These are phyloP conservation scores for Amniataba percoides DNA, from an alignment of 2,797 vertebrate genomes.

Conservation along the genomic window DNA sequence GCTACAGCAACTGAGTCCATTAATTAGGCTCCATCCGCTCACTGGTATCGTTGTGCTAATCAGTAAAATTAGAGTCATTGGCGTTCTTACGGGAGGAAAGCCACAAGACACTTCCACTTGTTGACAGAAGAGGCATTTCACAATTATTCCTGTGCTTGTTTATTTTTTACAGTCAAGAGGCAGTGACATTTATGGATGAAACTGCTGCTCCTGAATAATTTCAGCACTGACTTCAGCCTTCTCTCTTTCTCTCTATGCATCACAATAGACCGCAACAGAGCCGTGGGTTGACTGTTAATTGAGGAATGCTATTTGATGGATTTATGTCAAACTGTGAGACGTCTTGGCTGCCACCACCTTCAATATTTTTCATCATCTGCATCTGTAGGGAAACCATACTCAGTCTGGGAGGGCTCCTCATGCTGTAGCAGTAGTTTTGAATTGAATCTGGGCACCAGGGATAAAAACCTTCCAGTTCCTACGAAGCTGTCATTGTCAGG, in stretches of 20 bases:
- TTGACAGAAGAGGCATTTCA: slow-evolving; percentile 2
- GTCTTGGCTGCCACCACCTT: slow-evolving; percentile 2
- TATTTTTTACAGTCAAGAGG: background rate
- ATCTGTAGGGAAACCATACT: slow-evolving; percentile 48
- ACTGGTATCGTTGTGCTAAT: slow-evolving; percentile 18
- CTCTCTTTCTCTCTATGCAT: background rate
- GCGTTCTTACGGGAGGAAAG: slow-evolving; percentile 14
- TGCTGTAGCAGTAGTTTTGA: slow-evolving; percentile 43
- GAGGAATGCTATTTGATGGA: slow-evolving; percentile 25
- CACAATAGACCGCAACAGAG: slow-evolving; percentile 5
- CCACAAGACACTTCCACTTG: background rate
- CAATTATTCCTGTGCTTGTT: slow-evolving; percentile 2
- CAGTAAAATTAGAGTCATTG: slow-evolving; percentile 9
- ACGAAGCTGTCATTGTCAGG: slow-evolving; percentile 58
- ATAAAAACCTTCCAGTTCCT: slow-evolving; percentile 59
- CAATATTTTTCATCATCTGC: slow-evolving; percentile 42
- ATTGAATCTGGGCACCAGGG: slow-evolving; percentile 37
- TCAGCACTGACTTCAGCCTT: background rate
- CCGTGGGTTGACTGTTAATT: background rate
- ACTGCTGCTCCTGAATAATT: slow-evolving; percentile 21
- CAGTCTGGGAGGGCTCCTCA: slow-evolving; percentile 38
- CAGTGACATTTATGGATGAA: background rate
- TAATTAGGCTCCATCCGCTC: slow-evolving; percentile 31
- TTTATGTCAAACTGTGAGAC: slow-evolving; percentile 36
- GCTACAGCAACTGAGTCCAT: slow-evolving; percentile 36